These are phyloP conservation scores for Nyctibius grandis DNA, from an alignment of 2,797 vertebrate genomes.

Conservation along the genomic window DNA sequence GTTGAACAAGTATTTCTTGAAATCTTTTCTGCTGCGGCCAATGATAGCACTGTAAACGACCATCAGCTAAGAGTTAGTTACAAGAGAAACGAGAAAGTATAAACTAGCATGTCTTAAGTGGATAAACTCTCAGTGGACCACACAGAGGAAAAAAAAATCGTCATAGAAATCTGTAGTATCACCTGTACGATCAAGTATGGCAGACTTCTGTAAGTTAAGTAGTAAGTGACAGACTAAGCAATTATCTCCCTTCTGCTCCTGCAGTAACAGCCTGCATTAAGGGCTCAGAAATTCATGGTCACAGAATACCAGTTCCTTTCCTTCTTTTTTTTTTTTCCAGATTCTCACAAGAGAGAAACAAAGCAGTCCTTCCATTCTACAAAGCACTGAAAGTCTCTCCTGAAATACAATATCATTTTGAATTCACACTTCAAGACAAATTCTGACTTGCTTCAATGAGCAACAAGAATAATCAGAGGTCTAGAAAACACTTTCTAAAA, in stretches of 20 bases:
- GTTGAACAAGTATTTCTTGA: constrained; percentile 95
- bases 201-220: background rate
- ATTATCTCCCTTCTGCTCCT: background rate
- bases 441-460: background rate
- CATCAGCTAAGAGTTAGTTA: constrained; percentile 78
- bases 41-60: constrained; percentile 96
- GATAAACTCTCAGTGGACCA: background rate
- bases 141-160: background rate
- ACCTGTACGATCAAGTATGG: background rate
- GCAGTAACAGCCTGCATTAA: background rate
- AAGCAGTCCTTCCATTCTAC: background rate
- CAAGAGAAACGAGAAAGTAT: constrained; percentile 43
- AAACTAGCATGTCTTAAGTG: background rate
- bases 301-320: background rate
- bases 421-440: background rate
- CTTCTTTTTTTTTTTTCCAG: background rate
- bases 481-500: background rate
- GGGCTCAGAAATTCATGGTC: background rate
- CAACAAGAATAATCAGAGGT: background rate
- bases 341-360: background rate
- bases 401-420: background rate
- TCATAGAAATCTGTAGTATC: background rate
- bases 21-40: constrained; percentile 92
- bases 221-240: background rate
- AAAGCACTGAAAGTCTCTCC: background rate